Evolutionary conservation across 2,888 invertebrate species (phyloP).

Genomic region (Mechanitis mazaeus): DNA sequence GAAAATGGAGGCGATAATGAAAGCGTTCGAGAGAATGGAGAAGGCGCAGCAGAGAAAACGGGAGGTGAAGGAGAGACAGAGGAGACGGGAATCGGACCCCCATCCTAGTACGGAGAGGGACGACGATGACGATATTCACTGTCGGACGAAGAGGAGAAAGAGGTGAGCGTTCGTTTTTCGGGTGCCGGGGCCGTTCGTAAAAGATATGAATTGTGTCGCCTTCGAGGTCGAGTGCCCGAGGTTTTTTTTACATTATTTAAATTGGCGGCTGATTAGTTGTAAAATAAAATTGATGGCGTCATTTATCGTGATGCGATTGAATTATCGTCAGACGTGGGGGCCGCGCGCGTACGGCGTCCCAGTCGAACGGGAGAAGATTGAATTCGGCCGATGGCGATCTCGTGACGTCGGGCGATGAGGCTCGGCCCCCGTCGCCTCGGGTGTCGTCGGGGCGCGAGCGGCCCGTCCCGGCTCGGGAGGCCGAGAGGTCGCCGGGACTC

Average conservation of each 20-base stretch:
- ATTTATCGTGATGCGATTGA: not conserved
- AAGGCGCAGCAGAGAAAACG: constrained; percentile 87
- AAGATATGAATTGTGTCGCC: not conserved
- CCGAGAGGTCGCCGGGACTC: constrained; percentile 26
- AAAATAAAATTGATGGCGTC: not conserved
- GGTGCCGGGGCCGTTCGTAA: too few relatives aligned
- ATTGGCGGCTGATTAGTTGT: not conserved
- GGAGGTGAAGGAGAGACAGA: constrained; percentile 83
- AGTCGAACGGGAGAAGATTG: constrained; percentile 79
- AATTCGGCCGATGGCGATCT: constrained; percentile 87
- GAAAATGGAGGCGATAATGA: constrained; percentile 96
- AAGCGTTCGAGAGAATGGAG: constrained; percentile 95
- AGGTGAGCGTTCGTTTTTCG: constrained; percentile 41
- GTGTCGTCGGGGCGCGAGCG: constrained; percentile 14
- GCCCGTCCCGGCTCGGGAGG: constrained; percentile 7
- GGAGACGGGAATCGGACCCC: constrained; percentile 80
- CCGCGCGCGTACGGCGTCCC: constrained; percentile 79
- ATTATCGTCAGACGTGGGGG: constrained; percentile 76
- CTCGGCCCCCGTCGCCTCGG: constrained; percentile 69
- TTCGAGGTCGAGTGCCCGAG: not conserved
- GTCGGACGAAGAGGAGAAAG: constrained; percentile 56
- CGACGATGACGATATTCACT: constrained; percentile 61
- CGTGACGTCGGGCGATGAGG: constrained; percentile 85
- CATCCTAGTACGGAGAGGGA: constrained; percentile 65
- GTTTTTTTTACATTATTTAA: not conserved